Conservation (phyloP, 2,113 vertebrate genomes). For the Motacilla alba region DNA sequence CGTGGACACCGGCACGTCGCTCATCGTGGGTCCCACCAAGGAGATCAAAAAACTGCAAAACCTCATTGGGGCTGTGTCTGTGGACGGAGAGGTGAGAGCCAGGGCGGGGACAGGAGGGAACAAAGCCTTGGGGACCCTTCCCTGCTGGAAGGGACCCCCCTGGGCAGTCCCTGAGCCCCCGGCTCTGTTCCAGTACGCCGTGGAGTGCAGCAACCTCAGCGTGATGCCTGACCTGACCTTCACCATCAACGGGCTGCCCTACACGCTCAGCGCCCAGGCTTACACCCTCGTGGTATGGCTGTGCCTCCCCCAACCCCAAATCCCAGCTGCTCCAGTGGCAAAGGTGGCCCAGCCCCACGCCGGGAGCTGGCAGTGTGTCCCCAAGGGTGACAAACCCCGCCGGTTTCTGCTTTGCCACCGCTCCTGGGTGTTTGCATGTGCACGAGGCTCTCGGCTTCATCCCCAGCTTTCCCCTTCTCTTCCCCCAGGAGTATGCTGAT, state of each 20-base stretch:
- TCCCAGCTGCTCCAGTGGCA: not conserved
- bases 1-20: slow-evolving; percentile 79
- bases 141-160: accelerated
- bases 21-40: slow-evolving; percentile 65
- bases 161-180: not conserved
- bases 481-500: slow-evolving; percentile 16
- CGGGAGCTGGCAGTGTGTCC: accelerated
- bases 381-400: accelerated
- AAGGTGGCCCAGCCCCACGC: not conserved
- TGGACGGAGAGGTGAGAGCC: slow-evolving; percentile 54
- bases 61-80: slow-evolving; percentile 43
- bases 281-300: slow-evolving; percentile 68
- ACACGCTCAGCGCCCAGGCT: slow-evolving; percentile 52
- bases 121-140: not conserved
- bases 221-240: slow-evolving; percentile 70
- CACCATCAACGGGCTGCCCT: slow-evolving; percentile 70
- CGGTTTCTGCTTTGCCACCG: accelerated
- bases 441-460: accelerated
- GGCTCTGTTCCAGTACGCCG: not conserved
- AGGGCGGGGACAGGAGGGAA: not conserved
- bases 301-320: not conserved
- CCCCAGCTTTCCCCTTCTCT: not conserved
- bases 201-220: slow-evolving; percentile 66
- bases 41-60: slow-evolving; percentile 61
- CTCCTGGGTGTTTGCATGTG: accelerated